A percentile compares a stretch with the other conserved stretches of the same genome.
These are phyloP conservation scores for Alaudala cheleensis DNA, from an alignment of 2,113 vertebrate genomes.

Conservation along the genomic window DNA sequence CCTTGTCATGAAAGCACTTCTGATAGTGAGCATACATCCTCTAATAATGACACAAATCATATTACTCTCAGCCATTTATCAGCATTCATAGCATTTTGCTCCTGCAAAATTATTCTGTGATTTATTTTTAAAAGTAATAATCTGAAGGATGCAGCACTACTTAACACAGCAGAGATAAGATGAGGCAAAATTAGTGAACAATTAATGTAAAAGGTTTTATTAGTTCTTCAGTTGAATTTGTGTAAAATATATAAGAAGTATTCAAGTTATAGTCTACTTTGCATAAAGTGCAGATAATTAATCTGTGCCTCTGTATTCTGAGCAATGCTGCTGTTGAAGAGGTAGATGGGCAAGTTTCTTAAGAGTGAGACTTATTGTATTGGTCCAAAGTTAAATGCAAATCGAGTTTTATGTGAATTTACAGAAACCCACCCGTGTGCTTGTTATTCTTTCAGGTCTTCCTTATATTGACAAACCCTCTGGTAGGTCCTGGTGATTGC, in stretches of 20 bases:
- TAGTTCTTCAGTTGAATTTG: neutral
- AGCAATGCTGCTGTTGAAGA: neutral
- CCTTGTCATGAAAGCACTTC: constrained; percentile 34
- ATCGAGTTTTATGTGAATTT: neutral
- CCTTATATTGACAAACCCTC: neutral
- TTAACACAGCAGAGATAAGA: constrained; percentile 14
- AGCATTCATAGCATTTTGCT: neutral
- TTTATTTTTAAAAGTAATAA: constrained; percentile 52
- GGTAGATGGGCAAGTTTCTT: neutral
- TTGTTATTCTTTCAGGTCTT: neutral
- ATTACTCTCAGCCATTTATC: constrained; percentile 28
- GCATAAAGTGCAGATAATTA: neutral
- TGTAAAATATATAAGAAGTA: neutral
- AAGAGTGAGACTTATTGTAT: neutral
- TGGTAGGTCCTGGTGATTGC: neutral
- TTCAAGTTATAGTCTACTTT: neutral
- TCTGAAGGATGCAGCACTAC: neutral
- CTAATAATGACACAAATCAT: constrained; percentile 51
- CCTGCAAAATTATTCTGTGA: constrained; percentile 15
- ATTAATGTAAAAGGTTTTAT: neutral
- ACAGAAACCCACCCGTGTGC: accelerated
- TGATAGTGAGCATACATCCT: constrained; percentile 1
- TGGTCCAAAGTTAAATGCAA: neutral
- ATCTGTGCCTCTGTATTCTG: neutral
- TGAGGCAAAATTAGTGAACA: constrained; percentile 36